Evolutionary conservation across 2,888 invertebrate species (phyloP), one percentile per base, ranked within the genome.

Genomic region (Craniophora ligustri): DNA sequence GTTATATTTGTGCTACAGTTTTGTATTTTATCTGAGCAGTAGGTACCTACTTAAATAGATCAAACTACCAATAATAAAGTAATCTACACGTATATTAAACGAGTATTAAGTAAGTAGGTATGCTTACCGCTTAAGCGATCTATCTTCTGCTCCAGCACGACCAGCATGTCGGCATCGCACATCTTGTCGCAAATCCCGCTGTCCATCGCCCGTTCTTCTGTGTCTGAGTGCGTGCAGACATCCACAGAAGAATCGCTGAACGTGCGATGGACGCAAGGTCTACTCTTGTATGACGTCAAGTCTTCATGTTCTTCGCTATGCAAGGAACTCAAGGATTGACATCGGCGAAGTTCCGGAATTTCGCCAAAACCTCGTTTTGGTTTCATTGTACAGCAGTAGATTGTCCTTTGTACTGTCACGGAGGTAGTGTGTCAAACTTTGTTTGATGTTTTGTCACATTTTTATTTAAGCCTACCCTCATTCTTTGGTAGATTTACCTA

Each of bases 41-140:
- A n/a, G n/a, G n/a, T n/a, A n/a, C n/a, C n/a, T n/a, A n/a, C n/a
- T n/a, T n/a, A n/a, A n/a, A n/a, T n/a, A n/a, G n/a, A n/a, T n/a
- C n/a, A n/a, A n/a, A n/a, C n/a, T n/a, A n/a, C n/a, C n/a, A n/a
- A n/a, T n/a, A n/a, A n/a, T n/a, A n/a, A n/a, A n/a, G n/a, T n/a
- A n/a, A n/a, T n/a, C n/a, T n/a, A n/a, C n/a, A n/a, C n/a, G n/a
- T n/a, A n/a, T n/a, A 36, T 21, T 18, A 4, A 1, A 11, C 6
- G 21, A 0, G 0, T 8, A 32, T n/a, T 16, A 28, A 6, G n/a
- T n/a, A 14, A 4, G 6, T 13, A 36, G 0, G 7, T 6, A n/a
- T 47, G 71, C 84, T 78, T 35, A 90, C 90, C 85, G 31, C 66
- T 84, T 16, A 90, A 57, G 5, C 75, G 77, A 58, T 89, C 88